Base-by-base conservation (phyloP, 2,113 vertebrate species). In the Gopherus flavomarginatus region DNA sequence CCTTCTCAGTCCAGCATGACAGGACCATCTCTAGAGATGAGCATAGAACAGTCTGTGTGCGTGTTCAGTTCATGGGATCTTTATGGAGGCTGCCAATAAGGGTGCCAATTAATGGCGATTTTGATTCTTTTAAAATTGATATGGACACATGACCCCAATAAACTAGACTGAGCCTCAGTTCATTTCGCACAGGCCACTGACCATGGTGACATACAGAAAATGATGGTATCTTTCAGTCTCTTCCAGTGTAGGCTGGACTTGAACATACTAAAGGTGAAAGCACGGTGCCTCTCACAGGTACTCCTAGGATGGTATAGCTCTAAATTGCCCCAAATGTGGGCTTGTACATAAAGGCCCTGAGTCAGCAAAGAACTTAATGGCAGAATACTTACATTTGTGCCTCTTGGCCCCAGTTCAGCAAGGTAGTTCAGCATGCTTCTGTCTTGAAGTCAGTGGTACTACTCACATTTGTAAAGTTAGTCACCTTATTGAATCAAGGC, bases 141-240 rank as follows among this genome's bases (percentile, higher is more conserved):
- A 38, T 14, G 0, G 1, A 62, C 19, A 57, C 1, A 0, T 8
- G 5, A 38, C 75, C 35, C 52, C 44, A 83, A 82, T 56, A 75
- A 95, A 88, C 26, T 31, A 56, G 88, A 92, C 57, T 24, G 89
- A 94, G 81, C 2, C 29, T 80, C 53, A 62, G 62, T 31, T 77
- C 52, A 2, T n/a, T 80, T 44, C 42, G 26, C 8, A 5, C 3
- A 77, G 38, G 83, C 62, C 38, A 79, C 12, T 12, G 69, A 91
- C 69, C 53, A 50, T 3, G 52, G 35, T 52, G 49, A 85, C 17
- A 38, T 44, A 49, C 52, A 72, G n/a, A 21, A 82, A 93, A 49
- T 65, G 3, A 10, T 47, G 72, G 12, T 79, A 59, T 38, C n/a
- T 95, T 82, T 54, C 57, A 72, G 24, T 84, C 35, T 62, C 26